Evolutionary conservation across 53 echinoderm and acorn worm genomes (phyloP).

Genomic region (Luidia sarsii): DNA sequence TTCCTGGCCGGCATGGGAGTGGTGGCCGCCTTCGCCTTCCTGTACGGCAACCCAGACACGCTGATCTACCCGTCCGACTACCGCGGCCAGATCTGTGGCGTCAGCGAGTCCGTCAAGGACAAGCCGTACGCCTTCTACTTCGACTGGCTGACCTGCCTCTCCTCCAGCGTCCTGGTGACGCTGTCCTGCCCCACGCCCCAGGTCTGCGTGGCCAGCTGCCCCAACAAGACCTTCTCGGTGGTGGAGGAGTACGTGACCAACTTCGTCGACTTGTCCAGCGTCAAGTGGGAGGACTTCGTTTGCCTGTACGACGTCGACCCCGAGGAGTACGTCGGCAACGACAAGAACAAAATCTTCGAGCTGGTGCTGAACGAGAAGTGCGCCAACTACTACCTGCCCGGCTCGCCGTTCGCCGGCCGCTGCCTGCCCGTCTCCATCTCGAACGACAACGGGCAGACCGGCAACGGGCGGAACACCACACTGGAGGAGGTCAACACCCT

Average conservation of each 20-base stretch:
- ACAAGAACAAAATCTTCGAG: slow-evolving; percentile 29
- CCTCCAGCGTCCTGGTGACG: slow-evolving; percentile 47
- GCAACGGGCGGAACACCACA: slow-evolving; percentile 66
- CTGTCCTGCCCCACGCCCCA: slow-evolving; percentile 74
- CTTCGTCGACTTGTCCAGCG: not conserved
- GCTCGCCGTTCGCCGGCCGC: slow-evolving; percentile 39
- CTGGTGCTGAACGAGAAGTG: slow-evolving; percentile 60
- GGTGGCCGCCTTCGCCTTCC: slow-evolving; percentile 69
- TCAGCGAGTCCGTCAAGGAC: slow-evolving; percentile 48
- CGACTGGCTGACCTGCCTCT: slow-evolving; percentile 80
- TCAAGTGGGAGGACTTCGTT: slow-evolving; percentile 89
- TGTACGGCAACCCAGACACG: slow-evolving; percentile 76
- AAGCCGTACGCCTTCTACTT: slow-evolving; percentile 82
- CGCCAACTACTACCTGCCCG: slow-evolving; percentile 74
- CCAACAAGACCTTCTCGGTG: slow-evolving; percentile 66
- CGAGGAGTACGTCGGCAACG: slow-evolving; percentile 36
- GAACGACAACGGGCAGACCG: slow-evolving; percentile 42
- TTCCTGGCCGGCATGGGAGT: slow-evolving; percentile 74
- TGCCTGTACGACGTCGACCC: slow-evolving; percentile 82
- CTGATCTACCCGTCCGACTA: slow-evolving; percentile 86
- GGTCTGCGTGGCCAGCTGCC: slow-evolving; percentile 78
- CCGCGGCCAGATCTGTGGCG: slow-evolving; percentile 75
- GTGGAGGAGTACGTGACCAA: slow-evolving; percentile 5
- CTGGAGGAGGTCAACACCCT: slow-evolving; percentile 63
- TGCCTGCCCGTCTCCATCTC: slow-evolving; percentile 69